Evolutionary conservation across 1,140 invertebrate species (phyloP).

Genomic region (Coenobita brevimanus): DNA sequence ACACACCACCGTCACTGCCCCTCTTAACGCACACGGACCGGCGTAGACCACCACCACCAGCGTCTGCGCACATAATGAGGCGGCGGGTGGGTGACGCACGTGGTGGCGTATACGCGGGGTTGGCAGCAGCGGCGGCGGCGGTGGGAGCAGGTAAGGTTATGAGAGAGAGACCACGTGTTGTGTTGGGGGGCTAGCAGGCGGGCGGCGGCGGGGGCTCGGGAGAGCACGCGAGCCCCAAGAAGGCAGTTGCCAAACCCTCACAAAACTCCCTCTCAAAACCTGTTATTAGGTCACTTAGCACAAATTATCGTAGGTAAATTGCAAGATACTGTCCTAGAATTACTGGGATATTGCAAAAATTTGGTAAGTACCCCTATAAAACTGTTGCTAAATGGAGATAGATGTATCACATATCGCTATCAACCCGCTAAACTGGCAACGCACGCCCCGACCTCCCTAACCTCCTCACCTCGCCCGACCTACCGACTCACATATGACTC

Average conservation of each 20-base stretch:
- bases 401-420: too few species aligned
- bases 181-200: slow-evolving; percentile 12
- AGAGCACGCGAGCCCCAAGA: too few species aligned
- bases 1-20: neutral
- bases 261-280: too few species aligned
- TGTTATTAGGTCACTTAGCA: too few species aligned
- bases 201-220: slow-evolving; percentile 33
- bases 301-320: too few species aligned
- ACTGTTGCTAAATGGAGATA: too few species aligned
- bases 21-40: neutral
- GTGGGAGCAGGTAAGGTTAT: slow-evolving; percentile 48
- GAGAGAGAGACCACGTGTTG: slow-evolving; percentile 45
- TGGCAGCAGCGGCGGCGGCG: neutral
- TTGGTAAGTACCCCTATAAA: too few species aligned
- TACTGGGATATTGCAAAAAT: too few species aligned
- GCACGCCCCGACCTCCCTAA: slow-evolving; percentile 57
- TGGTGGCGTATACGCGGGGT: neutral
- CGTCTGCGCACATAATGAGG: neutral
- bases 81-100: neutral
- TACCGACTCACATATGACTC: slow-evolving; percentile 48
- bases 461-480: slow-evolving; percentile 59
- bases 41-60: neutral
- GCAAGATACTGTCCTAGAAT: too few species aligned
- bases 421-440: too few species aligned
- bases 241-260: too few species aligned